A percentile compares a stretch with the other conserved stretches of the same genome.
These are phyloP conservation scores for Megaceryle torquata DNA, from an alignment of 2,113 vertebrate species.

Conservation along the genomic window DNA sequence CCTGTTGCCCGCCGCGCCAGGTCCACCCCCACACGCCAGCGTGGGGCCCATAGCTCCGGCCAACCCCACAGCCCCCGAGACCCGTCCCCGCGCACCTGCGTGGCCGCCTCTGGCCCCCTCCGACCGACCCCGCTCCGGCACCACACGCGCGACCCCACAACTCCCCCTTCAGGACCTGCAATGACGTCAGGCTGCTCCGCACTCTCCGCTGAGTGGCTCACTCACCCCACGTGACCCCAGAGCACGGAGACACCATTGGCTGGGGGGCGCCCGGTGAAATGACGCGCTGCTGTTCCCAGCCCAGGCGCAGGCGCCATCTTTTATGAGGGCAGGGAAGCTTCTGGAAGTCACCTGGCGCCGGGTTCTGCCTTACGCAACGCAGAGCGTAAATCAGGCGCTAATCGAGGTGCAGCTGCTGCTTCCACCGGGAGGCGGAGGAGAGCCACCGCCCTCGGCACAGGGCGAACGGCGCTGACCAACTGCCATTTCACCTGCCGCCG, in stretches of 20 bases:
- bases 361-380: neutral
- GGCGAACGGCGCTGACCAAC: neutral
- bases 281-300: rapidly evolving
- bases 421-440: neutral
- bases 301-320: neutral
- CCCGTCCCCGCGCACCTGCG: neutral
- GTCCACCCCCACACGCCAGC: neutral
- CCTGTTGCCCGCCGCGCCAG: neutral
- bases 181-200: rapidly evolving
- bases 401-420: neutral
- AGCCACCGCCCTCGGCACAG: too few relatives aligned
- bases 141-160: rapidly evolving
- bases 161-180: rapidly evolving
- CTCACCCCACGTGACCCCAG: neutral
- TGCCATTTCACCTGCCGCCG: neutral
- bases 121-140: too few relatives aligned
- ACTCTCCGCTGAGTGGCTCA: neutral
- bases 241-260: neutral
- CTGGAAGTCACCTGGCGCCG: rapidly evolving
- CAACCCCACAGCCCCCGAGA: neutral
- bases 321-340: neutral
- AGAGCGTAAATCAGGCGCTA: neutral
- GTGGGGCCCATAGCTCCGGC: neutral
- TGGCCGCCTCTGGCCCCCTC: rapidly evolving
- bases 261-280: rapidly evolving